These are phyloP conservation scores for Loriculus beryllinus DNA, from an alignment of 2,797 vertebrate genomes.

Conservation along the genomic window DNA sequence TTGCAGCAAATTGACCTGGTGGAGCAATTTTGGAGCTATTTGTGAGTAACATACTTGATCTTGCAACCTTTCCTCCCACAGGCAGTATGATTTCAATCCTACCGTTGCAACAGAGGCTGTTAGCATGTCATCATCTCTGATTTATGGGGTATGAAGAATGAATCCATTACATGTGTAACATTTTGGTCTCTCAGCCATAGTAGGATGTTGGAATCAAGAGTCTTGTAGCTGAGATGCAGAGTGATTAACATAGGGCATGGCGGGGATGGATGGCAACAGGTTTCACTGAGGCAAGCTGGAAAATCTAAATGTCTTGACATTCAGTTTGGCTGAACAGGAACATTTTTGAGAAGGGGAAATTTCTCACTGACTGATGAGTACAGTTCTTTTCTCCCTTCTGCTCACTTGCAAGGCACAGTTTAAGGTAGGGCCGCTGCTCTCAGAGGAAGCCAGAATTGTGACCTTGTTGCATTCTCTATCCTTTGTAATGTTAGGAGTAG, in stretches of 20 bases:
- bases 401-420: background rate
- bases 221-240: background rate
- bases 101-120: background rate
- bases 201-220: background rate
- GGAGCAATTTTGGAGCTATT: conserved; percentile 1
- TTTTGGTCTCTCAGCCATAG: background rate
- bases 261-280: background rate
- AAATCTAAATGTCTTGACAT: background rate
- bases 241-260: background rate
- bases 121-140: background rate
- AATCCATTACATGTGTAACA: background rate
- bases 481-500: background rate
- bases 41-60: conserved; percentile 38
- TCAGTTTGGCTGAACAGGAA: background rate
- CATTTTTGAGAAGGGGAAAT: background rate
- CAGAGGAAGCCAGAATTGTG: background rate
- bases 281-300: background rate
- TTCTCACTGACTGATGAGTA: background rate
- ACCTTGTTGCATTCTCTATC: background rate
- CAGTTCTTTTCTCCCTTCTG: background rate
- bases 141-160: background rate
- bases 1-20: conserved; percentile 1
- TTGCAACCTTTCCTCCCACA: conserved; percentile 34
- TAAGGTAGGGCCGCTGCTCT: background rate
- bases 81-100: conserved; percentile 2